phyloP scores from a whole-genome alignment of 2,888 invertebrate species.

The Cordylochernes scorpioides region DNA sequence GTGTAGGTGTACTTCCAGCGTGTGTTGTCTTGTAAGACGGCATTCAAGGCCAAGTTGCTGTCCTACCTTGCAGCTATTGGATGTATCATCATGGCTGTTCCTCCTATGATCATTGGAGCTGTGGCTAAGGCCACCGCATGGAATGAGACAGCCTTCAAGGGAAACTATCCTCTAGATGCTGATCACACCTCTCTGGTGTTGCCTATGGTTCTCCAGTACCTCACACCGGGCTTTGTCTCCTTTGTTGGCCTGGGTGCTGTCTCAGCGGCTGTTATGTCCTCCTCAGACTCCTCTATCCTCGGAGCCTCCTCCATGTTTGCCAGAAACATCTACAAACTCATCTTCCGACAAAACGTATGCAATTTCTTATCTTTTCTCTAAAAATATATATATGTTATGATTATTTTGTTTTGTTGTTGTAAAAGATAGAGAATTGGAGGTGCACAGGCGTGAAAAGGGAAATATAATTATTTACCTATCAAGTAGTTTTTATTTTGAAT shows the following conservation, averaged over 20 bases:
- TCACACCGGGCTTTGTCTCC: constrained; percentile 81
- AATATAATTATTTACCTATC: too few species aligned
- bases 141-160: constrained; percentile 62
- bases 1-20: constrained; percentile 85
- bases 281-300: constrained; percentile 89
- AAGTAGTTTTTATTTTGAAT: too few species aligned
- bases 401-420: too few species aligned
- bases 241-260: constrained; percentile 95
- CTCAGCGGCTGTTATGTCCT: constrained; percentile 97
- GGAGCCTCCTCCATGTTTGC: constrained; percentile 98
- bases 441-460: too few species aligned
- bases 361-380: too few species aligned
- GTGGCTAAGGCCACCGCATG: constrained; percentile 83
- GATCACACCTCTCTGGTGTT: constrained; percentile 39
- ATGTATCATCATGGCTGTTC: constrained; percentile 87
- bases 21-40: constrained; percentile 82
- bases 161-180: constrained; percentile 18
- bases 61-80: constrained; percentile 88
- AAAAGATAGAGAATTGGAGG: too few species aligned
- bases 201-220: constrained; percentile 82
- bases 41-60: constrained; percentile 65
- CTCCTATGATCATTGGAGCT: constrained; percentile 84
- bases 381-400: too few species aligned
- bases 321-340: constrained; percentile 86
- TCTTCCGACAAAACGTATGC: constrained; percentile 62